Percentiles rank a stretch among this genome's conserved stretches.
Conservation (phyloP, 1,140 invertebrate genomes). For the Episyrphus balteatus region DNA sequence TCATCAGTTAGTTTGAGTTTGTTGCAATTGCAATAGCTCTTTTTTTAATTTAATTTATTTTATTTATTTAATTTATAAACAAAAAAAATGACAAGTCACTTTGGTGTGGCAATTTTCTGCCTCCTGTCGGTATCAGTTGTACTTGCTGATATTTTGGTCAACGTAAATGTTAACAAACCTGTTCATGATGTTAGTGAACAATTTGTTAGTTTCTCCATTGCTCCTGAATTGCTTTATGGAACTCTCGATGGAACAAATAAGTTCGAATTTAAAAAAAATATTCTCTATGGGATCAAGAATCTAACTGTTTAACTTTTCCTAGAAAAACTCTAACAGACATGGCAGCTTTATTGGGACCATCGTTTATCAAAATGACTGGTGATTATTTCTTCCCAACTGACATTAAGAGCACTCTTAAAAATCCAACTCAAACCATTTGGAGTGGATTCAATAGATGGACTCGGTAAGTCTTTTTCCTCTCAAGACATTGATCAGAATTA, state of each 20-base stretch:
- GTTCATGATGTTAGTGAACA: constrained; percentile 32
- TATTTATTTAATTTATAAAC: too few relatives aligned
- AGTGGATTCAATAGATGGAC: constrained; percentile 35
- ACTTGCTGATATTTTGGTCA: constrained; percentile 20
- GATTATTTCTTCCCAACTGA: constrained; percentile 26
- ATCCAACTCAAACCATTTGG: constrained; percentile 33
- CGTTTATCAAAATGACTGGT: constrained; percentile 26
- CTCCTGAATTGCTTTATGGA: constrained; percentile 28
- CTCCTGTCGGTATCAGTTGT: neutral
- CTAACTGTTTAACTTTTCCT: neutral
- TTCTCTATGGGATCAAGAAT: neutral
- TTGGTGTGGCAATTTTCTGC: neutral
- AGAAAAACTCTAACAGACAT: constrained; percentile 21
- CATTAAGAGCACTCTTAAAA: constrained; percentile 17
- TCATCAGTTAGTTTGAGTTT: too few relatives aligned
- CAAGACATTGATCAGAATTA: neutral
- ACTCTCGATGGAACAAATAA: constrained; percentile 22
- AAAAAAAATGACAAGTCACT: too few relatives aligned
- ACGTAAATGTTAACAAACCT: constrained; percentile 32
- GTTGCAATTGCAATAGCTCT: too few relatives aligned
- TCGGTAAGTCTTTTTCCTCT: constrained; percentile 13
- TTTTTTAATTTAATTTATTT: too few relatives aligned
- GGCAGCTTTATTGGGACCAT: constrained; percentile 22
- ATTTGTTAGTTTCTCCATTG: constrained; percentile 29
- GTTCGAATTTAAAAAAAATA: neutral